Evolutionary conservation across 2,888 invertebrate genomes (phyloP), one percentile per base, ranked within the genome.

Genomic region (Euspilapteryx auroguttella): DNA sequence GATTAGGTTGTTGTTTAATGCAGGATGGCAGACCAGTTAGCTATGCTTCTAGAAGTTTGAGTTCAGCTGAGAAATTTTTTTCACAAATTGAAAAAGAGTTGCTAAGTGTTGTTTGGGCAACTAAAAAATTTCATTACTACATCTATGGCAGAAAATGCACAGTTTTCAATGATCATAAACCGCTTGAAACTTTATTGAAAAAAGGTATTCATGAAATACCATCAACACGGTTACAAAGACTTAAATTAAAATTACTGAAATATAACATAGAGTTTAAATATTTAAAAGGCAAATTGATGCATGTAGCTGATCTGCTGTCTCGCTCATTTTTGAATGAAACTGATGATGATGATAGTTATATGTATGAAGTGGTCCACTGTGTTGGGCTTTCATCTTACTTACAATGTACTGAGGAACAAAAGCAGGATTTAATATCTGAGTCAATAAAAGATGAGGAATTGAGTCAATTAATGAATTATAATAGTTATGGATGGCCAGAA

Each of bases 171-270:
- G n/a, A n/a, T n/a, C n/a, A n/a, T n/a, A n/a, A n/a, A n/a, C 49
- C 49, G 8, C 17, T 52, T 9, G 45, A 50, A 24, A 32, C 35
- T 5, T 34, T 49, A 21, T 32, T 47, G 14, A 45, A 45, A 30
- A 41, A 41, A 21, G 30, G 34, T 17, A 34, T 49, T 26, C 41
- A 48, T 34, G 44, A 48, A 27, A 39, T 42, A 4, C 40, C 46
- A 4, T 36, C 31, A 11, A 10, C 38, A 9, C 30, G 48, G 28
- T 27, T 50, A 9, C 47, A 49, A 32, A 33, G 44, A 34, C 35
- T 49, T 34, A 39, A 42, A 29, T 34, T 48, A 30, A 40, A 37
- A 25, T 32, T 49, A 14, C 22, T 46, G 9, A 49, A 41, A 34
- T 52, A 50, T 34, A 11, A 37, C 27, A 22, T 37, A 8, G 9